phyloP scores from a whole-genome alignment of 64 coral and sea anemone genomes.

The Acropora tenuis region DNA sequence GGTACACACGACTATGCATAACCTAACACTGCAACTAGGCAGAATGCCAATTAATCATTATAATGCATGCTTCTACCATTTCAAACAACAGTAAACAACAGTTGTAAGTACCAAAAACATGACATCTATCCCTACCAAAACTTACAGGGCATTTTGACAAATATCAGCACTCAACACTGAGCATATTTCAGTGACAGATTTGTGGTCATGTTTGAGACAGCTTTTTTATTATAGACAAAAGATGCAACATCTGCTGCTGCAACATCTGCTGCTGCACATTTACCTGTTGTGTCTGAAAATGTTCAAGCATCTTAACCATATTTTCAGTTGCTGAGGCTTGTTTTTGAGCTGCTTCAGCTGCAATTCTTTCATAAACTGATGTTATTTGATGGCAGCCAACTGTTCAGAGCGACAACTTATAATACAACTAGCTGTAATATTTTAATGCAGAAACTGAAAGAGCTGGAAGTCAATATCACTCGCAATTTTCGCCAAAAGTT shows the following conservation, averaged over 20 bases:
- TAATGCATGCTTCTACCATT: slow-evolving; percentile 26
- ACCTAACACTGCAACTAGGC: slow-evolving; percentile 12
- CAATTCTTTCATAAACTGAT: slow-evolving; percentile 46
- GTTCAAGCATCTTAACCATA: slow-evolving; percentile 58
- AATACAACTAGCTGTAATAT: neutral
- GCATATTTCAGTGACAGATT: too few relatives aligned
- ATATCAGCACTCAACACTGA: slow-evolving; percentile 19
- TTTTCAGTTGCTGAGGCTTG: slow-evolving; percentile 57
- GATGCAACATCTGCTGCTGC: slow-evolving; percentile 57
- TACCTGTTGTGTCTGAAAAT: slow-evolving; percentile 62
- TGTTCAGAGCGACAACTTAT: neutral
- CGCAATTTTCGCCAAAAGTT: neutral
- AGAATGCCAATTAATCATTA: slow-evolving; percentile 49
- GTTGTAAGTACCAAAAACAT: slow-evolving; percentile 41
- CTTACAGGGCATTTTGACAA: slow-evolving; percentile 52
- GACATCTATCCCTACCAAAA: slow-evolving; percentile 51
- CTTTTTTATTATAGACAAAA: slow-evolving; percentile 52
- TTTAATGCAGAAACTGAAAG: neutral
- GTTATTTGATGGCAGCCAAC: neutral
- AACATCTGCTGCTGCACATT: slow-evolving; percentile 52
- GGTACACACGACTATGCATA: slow-evolving; percentile 34
- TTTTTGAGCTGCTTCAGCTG: slow-evolving; percentile 55
- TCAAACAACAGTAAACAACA: slow-evolving; percentile 30
- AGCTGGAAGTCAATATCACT: neutral
- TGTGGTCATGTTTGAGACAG: neutral